These are phyloP conservation scores for Engraulis encrasicolus DNA, from an alignment of 2,113 vertebrate species.

Conservation along the genomic window DNA sequence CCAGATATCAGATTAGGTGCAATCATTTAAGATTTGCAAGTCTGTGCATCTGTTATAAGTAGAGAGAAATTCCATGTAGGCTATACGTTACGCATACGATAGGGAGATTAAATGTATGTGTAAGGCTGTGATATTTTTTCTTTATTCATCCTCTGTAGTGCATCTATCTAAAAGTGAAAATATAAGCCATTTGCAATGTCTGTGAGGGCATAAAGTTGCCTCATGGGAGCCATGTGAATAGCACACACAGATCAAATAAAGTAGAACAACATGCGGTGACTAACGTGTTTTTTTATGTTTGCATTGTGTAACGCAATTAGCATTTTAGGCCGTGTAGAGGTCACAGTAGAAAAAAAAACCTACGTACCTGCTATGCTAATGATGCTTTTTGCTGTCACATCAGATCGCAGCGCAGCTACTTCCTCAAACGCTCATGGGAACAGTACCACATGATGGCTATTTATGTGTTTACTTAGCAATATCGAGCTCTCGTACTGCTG, in stretches of 20 bases:
- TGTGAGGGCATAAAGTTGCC: neutral
- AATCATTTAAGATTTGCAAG: no score
- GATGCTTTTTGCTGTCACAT: neutral
- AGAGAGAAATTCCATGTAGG: no score
- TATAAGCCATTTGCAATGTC: neutral
- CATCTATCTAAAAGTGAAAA: neutral
- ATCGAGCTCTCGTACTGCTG: neutral
- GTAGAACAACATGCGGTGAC: neutral
- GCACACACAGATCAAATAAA: conserved; percentile 16
- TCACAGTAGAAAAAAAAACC: neutral
- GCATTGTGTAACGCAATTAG: conserved; percentile 15
- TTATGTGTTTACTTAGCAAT: neutral
- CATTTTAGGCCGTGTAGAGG: neutral
- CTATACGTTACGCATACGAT: no score
- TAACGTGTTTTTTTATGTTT: conserved; percentile 22
- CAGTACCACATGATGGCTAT: neutral
- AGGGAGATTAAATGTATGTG: no score
- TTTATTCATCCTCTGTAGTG: no score
- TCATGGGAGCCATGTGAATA: conserved; percentile 27
- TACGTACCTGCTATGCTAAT: neutral
- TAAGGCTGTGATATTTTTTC: no score
- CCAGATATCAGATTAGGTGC: no score
- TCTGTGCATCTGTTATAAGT: no score
- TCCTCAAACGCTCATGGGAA: neutral
- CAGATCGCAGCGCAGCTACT: neutral